These are phyloP conservation scores for Oedothorax gibbosus DNA, from an alignment of 1,140 invertebrate genomes.

Conservation along the genomic window DNA sequence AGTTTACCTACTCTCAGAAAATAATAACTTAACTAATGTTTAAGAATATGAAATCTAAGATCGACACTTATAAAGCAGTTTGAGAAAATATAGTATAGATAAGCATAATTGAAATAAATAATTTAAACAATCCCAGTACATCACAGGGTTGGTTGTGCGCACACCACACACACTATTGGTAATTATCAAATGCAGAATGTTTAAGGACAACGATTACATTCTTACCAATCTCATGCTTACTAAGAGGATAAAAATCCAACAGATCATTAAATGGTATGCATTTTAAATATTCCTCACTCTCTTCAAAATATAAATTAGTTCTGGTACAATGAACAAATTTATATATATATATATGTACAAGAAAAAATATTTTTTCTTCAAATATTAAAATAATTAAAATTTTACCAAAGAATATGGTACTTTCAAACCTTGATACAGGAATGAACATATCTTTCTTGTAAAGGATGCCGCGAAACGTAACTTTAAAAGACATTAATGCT, in stretches of 20 bases:
- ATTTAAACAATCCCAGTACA: no score
- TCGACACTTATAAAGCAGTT: no score
- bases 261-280: not conserved
- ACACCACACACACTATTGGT: not conserved
- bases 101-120: no score
- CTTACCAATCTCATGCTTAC: not conserved
- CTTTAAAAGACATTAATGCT: not conserved
- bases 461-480: not conserved
- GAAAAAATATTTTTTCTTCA: not conserved
- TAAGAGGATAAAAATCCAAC: not conserved
- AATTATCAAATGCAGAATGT: not conserved
- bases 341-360: not conserved
- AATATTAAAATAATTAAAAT: not conserved
- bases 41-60: no score
- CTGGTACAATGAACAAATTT: not conserved
- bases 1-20: no score
- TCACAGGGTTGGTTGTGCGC: no score
- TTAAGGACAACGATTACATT: not conserved
- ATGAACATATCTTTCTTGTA: not conserved
- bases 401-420: not conserved
- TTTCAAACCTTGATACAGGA: not conserved
- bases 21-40: no score
- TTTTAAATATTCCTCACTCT: constrained; percentile 2
- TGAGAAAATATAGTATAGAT: no score
- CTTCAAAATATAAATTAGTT: not conserved